Percentiles rank a stretch among this genome's conserved stretches.
phyloP scores from a whole-genome alignment of 2,888 invertebrate species.

The Macrophya alboannulata region DNA sequence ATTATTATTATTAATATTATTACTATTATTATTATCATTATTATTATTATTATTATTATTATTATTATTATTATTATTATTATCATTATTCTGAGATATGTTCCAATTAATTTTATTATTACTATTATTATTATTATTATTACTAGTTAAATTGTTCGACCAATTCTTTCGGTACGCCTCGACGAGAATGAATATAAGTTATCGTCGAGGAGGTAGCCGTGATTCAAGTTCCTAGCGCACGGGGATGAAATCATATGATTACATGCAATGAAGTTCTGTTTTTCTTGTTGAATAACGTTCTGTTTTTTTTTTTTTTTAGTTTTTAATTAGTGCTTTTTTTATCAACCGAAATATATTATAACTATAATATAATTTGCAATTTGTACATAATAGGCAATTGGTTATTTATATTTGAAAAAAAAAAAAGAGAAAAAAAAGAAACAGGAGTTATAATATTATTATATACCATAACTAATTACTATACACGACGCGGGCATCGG shows the following conservation, averaged over 20 bases:
- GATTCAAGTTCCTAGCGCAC: conserved; percentile 53
- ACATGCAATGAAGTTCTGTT: conserved; percentile 49
- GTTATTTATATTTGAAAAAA: conserved; percentile 42
- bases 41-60: conserved; percentile 42
- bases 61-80: conserved; percentile 58
- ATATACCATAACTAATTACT: conserved; percentile 23
- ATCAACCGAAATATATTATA: neutral
- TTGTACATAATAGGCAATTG: conserved; percentile 55
- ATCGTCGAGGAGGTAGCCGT: conserved; percentile 13
- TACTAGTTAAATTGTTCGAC: conserved; percentile 52
- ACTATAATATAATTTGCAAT: conserved; percentile 53
- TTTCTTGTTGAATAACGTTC: conserved; percentile 5
- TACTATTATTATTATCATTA: conserved; percentile 37
- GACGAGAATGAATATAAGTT: neutral
- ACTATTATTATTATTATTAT: conserved; percentile 26
- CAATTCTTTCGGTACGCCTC: conserved; percentile 48
- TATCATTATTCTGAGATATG: conserved; percentile 34
- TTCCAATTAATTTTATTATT: too few species aligned
- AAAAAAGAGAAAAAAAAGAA: too few species aligned
- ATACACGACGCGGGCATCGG: conserved; percentile 33
- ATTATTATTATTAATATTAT: conserved; percentile 34
- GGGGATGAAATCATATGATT: conserved; percentile 55
- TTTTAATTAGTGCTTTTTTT: conserved; percentile 19
- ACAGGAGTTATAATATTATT: conserved; percentile 35
- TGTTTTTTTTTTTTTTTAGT: too few species aligned